phyloP scores from a whole-genome alignment of 2,888 invertebrate species.

The Ophioninae sp. region DNA sequence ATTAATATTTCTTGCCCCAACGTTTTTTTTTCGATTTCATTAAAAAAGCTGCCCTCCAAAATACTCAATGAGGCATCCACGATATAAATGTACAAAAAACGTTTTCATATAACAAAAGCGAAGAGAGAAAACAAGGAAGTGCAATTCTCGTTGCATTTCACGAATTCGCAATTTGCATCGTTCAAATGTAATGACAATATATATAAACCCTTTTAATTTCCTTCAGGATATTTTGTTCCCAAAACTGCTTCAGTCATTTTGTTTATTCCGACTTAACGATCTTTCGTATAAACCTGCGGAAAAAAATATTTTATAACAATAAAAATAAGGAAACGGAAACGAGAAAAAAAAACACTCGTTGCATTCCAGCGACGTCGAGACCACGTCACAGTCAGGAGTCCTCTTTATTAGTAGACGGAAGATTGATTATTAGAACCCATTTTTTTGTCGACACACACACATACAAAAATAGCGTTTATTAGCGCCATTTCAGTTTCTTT shows the following conservation, averaged over 20 bases:
- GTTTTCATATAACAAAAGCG: no score
- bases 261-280: not conserved
- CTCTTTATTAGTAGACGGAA: slow-evolving; percentile 3
- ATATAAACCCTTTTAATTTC: not conserved
- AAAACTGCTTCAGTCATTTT: no score
- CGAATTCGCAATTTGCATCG: no score
- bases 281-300: not conserved
- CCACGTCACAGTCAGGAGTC: not conserved
- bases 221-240: not conserved
- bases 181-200: not conserved
- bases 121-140: no score
- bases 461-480: slow-evolving; percentile 1
- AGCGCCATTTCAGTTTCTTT: slow-evolving; percentile 37
- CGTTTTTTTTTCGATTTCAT: no score
- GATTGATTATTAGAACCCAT: not conserved
- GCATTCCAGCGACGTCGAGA: not conserved
- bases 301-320: not conserved
- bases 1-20: no score
- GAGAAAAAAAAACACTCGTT: not conserved
- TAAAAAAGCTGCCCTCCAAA: no score
- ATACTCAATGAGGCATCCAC: no score
- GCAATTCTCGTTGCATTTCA: no score
- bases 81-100: no score
- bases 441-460: not conserved
- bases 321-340: not conserved